Percentiles rank a stretch among this genome's conserved stretches.
Conservation (phyloP, 2,888 invertebrate genomes). For the Eucriotettix oculatus region DNA sequence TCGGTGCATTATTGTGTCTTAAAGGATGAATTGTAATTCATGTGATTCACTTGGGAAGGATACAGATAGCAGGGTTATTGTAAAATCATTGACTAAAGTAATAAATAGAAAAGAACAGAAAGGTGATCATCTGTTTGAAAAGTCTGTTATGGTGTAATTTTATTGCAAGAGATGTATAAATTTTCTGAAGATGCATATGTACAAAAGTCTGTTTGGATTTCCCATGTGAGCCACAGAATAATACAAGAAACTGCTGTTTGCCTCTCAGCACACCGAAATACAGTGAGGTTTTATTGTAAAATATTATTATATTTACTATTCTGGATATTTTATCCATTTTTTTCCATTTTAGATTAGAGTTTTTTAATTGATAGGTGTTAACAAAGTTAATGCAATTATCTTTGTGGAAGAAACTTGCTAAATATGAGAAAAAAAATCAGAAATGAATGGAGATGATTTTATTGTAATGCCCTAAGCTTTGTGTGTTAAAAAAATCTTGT, state of each 20-base stretch:
- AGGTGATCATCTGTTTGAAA: too few species aligned
- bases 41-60: not conserved
- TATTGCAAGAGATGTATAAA: too few species aligned
- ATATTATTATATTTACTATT: constrained; percentile 5
- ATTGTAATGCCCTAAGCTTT: constrained; percentile 1
- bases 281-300: not conserved
- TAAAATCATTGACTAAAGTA: not conserved
- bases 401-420: not conserved
- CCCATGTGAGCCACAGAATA: too few species aligned
- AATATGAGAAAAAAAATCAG: not conserved
- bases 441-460: not conserved
- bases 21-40: not conserved
- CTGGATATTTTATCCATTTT: constrained; percentile 12
- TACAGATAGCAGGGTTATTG: not conserved
- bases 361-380: constrained; percentile 11
- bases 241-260: too few species aligned
- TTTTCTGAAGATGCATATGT: too few species aligned
- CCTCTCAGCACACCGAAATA: too few species aligned
- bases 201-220: too few species aligned
- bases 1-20: not conserved
- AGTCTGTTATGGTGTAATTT: too few species aligned
- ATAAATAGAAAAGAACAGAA: not conserved
- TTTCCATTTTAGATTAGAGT: constrained; percentile 10
- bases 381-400: constrained; percentile 1
- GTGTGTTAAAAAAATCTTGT: not conserved